Percentiles rank a stretch among this genome's conserved stretches.
Conservation (phyloP, 2,113 vertebrate species). For the Saccopteryx leptura region DNA sequence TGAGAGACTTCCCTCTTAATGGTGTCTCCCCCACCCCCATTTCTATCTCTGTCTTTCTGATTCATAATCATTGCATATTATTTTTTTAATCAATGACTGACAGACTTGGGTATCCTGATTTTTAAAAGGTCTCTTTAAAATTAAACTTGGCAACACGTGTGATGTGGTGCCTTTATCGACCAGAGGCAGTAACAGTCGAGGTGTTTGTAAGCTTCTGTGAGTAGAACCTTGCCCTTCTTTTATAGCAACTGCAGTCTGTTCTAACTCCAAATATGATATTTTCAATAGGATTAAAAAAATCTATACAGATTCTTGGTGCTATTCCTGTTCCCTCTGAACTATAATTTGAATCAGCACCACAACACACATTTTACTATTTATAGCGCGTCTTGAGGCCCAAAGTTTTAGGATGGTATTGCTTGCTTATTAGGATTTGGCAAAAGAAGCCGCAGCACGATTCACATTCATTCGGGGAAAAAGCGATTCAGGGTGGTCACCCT, state of each 20-base stretch:
- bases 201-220: slow-evolving; percentile 56
- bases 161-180: slow-evolving; percentile 81
- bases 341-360: background rate
- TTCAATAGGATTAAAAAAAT: background rate
- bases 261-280: background rate
- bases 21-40: background rate
- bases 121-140: slow-evolving; percentile 84
- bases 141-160: slow-evolving; percentile 84
- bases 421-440: background rate
- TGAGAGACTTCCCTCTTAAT: background rate
- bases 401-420: background rate
- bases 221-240: background rate
- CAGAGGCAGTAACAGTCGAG: slow-evolving; percentile 79
- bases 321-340: background rate
- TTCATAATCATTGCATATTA: slow-evolving; percentile 68
- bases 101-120: slow-evolving; percentile 79
- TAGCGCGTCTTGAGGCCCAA: background rate
- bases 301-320: background rate
- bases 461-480: background rate
- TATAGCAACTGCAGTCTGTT: background rate
- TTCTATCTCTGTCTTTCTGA: slow-evolving; percentile 1
- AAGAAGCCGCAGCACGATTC: background rate
- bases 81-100: slow-evolving; percentile 71
- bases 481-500: background rate
- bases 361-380: background rate